phyloP scores from a whole-genome alignment of 2,797 vertebrate genomes.

The Myiothlypis coronata region DNA sequence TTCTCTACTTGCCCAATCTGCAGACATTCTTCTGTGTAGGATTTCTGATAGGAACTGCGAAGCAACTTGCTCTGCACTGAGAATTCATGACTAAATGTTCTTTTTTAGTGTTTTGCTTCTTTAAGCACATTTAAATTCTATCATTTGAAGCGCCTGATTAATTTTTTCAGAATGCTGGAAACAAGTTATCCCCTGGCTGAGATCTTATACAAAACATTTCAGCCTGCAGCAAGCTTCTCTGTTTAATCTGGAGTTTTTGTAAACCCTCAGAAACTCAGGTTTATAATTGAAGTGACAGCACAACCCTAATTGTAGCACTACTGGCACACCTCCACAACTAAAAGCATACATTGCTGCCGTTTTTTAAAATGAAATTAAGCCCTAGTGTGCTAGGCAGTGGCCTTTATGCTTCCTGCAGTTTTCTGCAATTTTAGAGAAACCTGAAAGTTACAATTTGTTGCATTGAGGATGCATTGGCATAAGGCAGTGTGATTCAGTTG shows the following conservation, averaged over 20 bases:
- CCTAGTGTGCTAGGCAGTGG: not conserved
- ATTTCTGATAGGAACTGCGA: not conserved
- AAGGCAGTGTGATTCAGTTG: not conserved
- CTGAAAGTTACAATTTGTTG: not conserved
- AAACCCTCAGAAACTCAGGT: constrained; percentile 27
- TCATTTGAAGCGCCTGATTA: not conserved
- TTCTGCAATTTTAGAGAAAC: not conserved
- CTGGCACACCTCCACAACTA: constrained; percentile 26
- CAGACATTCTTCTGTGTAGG: not conserved
- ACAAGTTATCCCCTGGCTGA: constrained; percentile 16
- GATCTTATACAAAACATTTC: constrained; percentile 7
- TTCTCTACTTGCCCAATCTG: not conserved
- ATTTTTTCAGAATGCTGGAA: constrained; percentile 15
- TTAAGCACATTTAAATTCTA: constrained; percentile 13
- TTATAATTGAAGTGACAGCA: constrained; percentile 55
- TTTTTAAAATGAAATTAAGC: constrained; percentile 27
- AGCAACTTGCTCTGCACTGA: not conserved
- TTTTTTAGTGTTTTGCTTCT: not conserved
- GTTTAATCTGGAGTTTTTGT: constrained; percentile 52
- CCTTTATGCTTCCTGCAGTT: not conserved
- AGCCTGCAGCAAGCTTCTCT: constrained; percentile 31
- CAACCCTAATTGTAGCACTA: constrained; percentile 27
- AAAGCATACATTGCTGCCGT: constrained; percentile 2
- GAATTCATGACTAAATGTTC: not conserved
- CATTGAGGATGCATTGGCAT: not conserved